These are phyloP conservation scores for Torymus auratus DNA, from an alignment of 2,888 invertebrate genomes.

Conservation along the genomic window DNA sequence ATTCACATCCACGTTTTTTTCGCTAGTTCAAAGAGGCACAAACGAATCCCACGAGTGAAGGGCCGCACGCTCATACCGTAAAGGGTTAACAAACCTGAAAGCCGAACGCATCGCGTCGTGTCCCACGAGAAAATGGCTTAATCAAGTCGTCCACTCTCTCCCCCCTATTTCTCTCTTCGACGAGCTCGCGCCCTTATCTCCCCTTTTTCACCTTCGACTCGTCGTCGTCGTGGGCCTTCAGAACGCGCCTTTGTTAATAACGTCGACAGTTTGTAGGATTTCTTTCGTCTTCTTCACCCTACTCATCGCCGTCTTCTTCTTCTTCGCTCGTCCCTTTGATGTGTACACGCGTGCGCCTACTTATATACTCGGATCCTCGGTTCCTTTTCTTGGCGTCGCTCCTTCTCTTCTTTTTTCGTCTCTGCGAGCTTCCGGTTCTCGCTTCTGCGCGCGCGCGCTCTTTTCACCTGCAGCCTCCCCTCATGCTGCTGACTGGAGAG, in stretches of 20 bases:
- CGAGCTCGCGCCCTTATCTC: background rate
- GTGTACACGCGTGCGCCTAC: no score
- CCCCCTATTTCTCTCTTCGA: background rate
- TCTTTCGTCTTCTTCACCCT: background rate
- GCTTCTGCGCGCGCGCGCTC: background rate
- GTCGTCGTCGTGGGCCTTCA: background rate
- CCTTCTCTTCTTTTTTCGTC: background rate
- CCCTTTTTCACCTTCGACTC: no score
- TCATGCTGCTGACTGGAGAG: background rate
- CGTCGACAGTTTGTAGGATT: constrained; percentile 8
- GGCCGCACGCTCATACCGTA: no score
- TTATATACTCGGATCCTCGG: no score
- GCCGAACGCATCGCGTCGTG: background rate
- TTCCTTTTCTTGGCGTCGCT: no score
- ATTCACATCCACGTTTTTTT: no score
- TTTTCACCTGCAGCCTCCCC: background rate
- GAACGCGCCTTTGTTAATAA: constrained; percentile 16
- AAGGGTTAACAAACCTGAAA: no score
- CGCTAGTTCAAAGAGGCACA: no score
- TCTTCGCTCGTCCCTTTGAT: no score
- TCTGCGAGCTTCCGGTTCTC: constrained; percentile 10
- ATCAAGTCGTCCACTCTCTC: background rate
- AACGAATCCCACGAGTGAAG: no score
- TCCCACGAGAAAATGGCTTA: constrained; percentile 9
- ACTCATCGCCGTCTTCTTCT: background rate